Evolutionary conservation across 1,140 invertebrate species (phyloP).

Genomic region (Aphelinus certus): DNA sequence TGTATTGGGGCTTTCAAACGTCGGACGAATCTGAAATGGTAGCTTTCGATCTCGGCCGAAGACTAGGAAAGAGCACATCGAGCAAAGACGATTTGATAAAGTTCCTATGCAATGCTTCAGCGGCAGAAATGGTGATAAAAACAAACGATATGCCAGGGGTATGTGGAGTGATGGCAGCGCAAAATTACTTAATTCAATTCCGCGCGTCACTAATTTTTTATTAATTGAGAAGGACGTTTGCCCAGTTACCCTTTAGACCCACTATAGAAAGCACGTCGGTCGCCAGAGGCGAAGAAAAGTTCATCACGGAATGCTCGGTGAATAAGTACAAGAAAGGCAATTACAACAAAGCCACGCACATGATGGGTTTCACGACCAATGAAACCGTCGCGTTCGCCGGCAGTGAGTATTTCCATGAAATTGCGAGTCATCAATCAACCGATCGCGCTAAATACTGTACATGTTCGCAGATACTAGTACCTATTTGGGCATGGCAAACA

Average conservation of each 20-base stretch:
- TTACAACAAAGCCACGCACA: constrained; percentile 67
- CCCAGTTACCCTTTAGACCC: constrained; percentile 51
- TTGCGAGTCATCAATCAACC: background rate
- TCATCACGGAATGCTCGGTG: constrained; percentile 63
- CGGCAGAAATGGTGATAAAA: background rate
- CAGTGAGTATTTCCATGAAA: constrained; percentile 51
- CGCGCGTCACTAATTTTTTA: background rate
- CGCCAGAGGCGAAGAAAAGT: constrained; percentile 60
- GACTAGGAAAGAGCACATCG: background rate
- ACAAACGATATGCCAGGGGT: background rate
- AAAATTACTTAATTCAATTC: background rate
- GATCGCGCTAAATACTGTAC: background rate
- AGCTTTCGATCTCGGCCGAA: constrained; percentile 1
- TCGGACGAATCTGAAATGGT: background rate
- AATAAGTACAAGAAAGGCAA: constrained; percentile 64
- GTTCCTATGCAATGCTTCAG: background rate
- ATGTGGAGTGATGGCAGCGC: background rate
- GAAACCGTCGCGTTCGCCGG: constrained; percentile 69
- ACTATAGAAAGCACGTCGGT: constrained; percentile 54
- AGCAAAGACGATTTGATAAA: constrained; percentile 1
- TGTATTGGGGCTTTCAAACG: constrained; percentile 12
- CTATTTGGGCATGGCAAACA: too few relatives aligned
- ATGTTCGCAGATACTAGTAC: too few relatives aligned
- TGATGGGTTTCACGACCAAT: constrained; percentile 70
- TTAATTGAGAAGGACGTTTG: background rate